Conservation (phyloP, 2,888 invertebrate genomes). For the Brenthis ino region DNA sequence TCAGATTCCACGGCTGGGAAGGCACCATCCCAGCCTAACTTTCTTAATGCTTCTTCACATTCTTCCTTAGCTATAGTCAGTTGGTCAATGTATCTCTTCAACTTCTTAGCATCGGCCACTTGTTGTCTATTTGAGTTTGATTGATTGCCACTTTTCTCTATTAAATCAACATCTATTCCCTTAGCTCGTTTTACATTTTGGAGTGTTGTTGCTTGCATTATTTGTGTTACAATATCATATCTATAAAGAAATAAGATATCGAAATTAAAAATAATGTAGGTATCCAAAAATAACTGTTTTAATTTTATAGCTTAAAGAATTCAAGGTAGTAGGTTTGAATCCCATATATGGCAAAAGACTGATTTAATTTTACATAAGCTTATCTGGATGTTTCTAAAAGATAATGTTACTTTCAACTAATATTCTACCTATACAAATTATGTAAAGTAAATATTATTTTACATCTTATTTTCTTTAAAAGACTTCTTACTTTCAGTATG, state of each 20-base stretch:
- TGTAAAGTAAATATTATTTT: too few species aligned
- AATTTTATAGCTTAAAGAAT: too few species aligned
- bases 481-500: too few species aligned
- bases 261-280: too few species aligned
- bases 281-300: too few species aligned
- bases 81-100: constrained; percentile 92
- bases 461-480: too few species aligned
- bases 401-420: background rate
- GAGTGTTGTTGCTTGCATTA: constrained; percentile 96
- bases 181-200: constrained; percentile 94
- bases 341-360: too few species aligned
- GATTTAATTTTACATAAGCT: background rate
- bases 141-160: constrained; percentile 78
- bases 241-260: constrained; percentile 58
- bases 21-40: constrained; percentile 89
- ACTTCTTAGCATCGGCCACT: constrained; percentile 89
- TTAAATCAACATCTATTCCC: constrained; percentile 86
- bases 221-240: constrained; percentile 93
- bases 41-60: constrained; percentile 89
- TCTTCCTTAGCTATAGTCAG: constrained; percentile 90
- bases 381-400: background rate
- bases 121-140: constrained; percentile 88
- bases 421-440: too few species aligned
- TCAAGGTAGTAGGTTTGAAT: too few species aligned
- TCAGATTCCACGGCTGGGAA: constrained; percentile 81